phyloP scores from a whole-genome alignment of 2,888 invertebrate genomes.

The Timandra comae region DNA sequence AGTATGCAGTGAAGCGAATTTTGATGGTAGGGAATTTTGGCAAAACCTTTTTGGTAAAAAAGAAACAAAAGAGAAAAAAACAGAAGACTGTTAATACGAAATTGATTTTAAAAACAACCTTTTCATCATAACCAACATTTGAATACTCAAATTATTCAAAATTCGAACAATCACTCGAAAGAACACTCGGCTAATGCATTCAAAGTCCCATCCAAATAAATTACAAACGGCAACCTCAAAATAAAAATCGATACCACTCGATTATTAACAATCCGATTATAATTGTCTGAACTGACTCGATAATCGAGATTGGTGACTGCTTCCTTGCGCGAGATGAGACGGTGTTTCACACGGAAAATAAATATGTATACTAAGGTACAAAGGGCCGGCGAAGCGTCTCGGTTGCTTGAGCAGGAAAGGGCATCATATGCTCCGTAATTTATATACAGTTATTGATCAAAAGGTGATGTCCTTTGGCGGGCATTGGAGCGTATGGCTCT shows the following conservation, averaged over 20 bases:
- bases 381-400: conserved; percentile 53
- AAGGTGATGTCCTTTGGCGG: conserved; percentile 70
- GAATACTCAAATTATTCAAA: no score
- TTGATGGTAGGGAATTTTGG: no score
- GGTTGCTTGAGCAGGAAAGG: conserved; percentile 65
- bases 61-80: no score
- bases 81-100: no score
- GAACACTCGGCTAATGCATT: background rate
- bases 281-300: background rate
- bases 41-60: no score
- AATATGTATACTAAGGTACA: conserved; percentile 41
- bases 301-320: background rate
- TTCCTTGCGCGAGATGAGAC: conserved; percentile 1
- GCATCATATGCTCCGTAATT: conserved; percentile 73
- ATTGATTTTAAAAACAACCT: no score
- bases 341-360: conserved; percentile 33
- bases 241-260: background rate
- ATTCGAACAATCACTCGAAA: no score
- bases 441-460: conserved; percentile 77
- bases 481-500: conserved; percentile 59
- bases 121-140: no score
- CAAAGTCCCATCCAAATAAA: no score
- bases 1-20: no score
- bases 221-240: background rate
- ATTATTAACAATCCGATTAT: background rate